These are phyloP conservation scores for Lutraria rhynchaena DNA, from an alignment of 1,140 invertebrate genomes.

Conservation along the genomic window DNA sequence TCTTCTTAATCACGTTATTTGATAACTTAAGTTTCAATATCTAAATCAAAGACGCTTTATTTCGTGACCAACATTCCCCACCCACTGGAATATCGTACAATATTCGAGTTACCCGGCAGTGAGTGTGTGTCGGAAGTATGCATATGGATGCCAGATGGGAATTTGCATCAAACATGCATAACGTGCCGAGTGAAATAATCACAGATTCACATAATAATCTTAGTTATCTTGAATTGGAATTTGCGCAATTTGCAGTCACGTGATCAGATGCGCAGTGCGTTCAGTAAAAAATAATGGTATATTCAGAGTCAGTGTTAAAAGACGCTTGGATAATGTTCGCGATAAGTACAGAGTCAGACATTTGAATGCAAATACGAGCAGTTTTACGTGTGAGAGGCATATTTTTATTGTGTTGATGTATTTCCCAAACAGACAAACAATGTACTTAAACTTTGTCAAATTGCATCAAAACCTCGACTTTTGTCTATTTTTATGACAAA, in stretches of 20 bases:
- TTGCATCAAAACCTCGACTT: too few relatives aligned
- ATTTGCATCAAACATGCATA: conserved; percentile 15
- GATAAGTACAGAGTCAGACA: too few relatives aligned
- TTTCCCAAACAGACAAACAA: too few relatives aligned
- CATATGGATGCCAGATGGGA: background rate
- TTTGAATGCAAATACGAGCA: too few relatives aligned
- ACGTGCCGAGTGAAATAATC: conserved; percentile 17
- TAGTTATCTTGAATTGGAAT: conserved; percentile 6
- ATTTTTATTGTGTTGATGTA: too few relatives aligned
- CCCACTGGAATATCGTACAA: conserved; percentile 6
- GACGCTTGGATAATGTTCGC: background rate
- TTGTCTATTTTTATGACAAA: too few relatives aligned
- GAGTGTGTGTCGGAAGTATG: conserved; percentile 3
- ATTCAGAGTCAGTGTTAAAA: background rate
- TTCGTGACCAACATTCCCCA: conserved; percentile 1
- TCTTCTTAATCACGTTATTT: conserved; percentile 12
- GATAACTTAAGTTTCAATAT: conserved; percentile 16
- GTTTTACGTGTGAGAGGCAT: too few relatives aligned
- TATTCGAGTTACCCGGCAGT: conserved; percentile 15
- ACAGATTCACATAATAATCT: conserved; percentile 8
- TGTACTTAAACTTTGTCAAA: too few relatives aligned
- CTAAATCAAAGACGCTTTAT: conserved; percentile 29
- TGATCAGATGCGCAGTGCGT: background rate
- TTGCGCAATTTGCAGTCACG: conserved; percentile 12
- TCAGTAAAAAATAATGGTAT: background rate